phyloP scores from a whole-genome alignment of 2,888 invertebrate species.

The Perdita meconis region DNA sequence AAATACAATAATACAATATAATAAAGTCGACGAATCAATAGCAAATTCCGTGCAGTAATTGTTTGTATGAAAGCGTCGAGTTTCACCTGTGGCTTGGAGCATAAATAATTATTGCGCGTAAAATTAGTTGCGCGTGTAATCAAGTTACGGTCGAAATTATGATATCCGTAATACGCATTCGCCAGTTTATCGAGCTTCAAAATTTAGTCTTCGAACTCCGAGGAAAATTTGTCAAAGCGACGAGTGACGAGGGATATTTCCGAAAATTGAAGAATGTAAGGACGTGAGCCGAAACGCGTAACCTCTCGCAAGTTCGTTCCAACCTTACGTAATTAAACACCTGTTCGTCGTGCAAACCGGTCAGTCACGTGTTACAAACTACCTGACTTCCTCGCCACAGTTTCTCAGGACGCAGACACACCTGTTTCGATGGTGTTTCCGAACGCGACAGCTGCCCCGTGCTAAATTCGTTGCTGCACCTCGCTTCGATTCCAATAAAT shows the following conservation, averaged over 20 bases:
- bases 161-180: neutral
- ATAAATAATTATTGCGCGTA: neutral
- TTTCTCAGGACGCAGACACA: slow-evolving; percentile 58
- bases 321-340: slow-evolving; percentile 58
- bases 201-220: neutral
- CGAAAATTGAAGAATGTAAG: neutral
- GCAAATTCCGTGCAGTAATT: too few species aligned
- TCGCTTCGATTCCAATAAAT: slow-evolving; percentile 11
- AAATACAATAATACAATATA: too few species aligned
- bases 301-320: slow-evolving; percentile 34
- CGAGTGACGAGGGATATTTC: slow-evolving; percentile 2
- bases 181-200: neutral
- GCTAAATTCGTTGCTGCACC: slow-evolving; percentile 40
- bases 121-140: too few species aligned
- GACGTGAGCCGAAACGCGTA: neutral
- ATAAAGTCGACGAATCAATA: too few species aligned
- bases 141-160: neutral
- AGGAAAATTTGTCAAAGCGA: too few species aligned
- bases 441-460: slow-evolving; percentile 50
- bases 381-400: slow-evolving; percentile 42
- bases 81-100: too few species aligned
- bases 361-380: slow-evolving; percentile 56
- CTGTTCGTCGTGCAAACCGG: slow-evolving; percentile 53
- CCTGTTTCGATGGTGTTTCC: slow-evolving; percentile 52
- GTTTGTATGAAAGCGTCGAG: too few species aligned